Percentiles rank a stretch among this genome's conserved stretches.
Conservation (phyloP, 2,888 invertebrate genomes). For the Tetramorium bicarinatum region DNA sequence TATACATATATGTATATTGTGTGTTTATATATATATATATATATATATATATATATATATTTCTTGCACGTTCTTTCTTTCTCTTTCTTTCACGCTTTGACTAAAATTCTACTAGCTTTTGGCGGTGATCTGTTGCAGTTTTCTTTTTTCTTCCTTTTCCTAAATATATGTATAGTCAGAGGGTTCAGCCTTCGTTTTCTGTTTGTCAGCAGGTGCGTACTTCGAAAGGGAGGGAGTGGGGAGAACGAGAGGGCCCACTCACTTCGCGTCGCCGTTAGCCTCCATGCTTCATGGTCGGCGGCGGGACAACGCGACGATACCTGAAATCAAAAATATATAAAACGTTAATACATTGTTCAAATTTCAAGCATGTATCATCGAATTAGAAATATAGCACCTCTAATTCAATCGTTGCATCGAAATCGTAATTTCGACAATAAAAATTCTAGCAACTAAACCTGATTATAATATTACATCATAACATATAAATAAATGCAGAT, state of each 20-base stretch:
- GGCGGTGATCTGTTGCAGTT: slow-evolving; percentile 63
- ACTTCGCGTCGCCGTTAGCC: slow-evolving; percentile 63
- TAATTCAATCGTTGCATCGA: not conserved
- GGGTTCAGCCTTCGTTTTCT: slow-evolving; percentile 60
- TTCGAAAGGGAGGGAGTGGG: slow-evolving; percentile 28
- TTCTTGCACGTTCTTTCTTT: slow-evolving; percentile 26
- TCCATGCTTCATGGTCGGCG: slow-evolving; percentile 65
- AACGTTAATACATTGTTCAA: slow-evolving; percentile 5
- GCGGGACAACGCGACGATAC: slow-evolving; percentile 35
- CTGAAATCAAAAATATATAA: slow-evolving; percentile 63
- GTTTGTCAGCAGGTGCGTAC: slow-evolving; percentile 45
- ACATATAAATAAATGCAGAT: not conserved
- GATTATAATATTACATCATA: not conserved
- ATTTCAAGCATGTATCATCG: not conserved
- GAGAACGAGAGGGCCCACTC: slow-evolving; percentile 48
- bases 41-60: slow-evolving; percentile 13
- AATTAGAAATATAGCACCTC: not conserved
- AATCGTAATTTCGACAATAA: not conserved
- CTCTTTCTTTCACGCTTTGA: slow-evolving; percentile 45
- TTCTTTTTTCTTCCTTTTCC: slow-evolving; percentile 38
- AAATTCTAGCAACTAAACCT: not conserved
- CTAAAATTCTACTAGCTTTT: slow-evolving; percentile 66
- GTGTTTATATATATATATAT: not conserved
- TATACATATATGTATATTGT: slow-evolving; percentile 41
- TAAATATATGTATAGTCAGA: slow-evolving; percentile 54